Base-by-base conservation (phyloP, 2,797 vertebrate species). In the Diglossa cyanea region DNA sequence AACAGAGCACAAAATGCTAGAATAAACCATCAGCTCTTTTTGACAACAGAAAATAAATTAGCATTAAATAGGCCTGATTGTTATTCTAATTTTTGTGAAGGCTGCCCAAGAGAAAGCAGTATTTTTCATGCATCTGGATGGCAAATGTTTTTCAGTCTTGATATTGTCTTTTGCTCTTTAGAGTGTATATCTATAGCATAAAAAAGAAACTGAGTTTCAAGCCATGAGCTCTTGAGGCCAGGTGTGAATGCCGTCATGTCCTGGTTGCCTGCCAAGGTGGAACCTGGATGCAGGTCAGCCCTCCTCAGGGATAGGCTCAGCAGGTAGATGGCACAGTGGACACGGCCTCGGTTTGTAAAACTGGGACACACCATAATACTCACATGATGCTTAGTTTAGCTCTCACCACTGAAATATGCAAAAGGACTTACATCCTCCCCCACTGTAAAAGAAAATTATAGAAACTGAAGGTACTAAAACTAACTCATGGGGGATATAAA, bases 21-120 rank as follows among this genome's bases (percentile, higher is more conserved):
- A 83, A 86, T 47, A 80, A 96, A 78, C 57, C 31, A 71, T 35
- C 61, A 78, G 17, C 48, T 80, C 35, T 9, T 28, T 85, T 68
- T 92, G 77, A 19, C 50, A 62, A 42, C 67, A 86, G 66, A 76
- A 94, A 92, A 86, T 68, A 72, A 73, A 77, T 51, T 62, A 65
- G 51, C 57, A 61, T 88, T 85, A 85, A 93, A 80, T 90, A 60
- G 26, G 21, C 35, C 25, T 83, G 37, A 66, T 86, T 77, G 45
- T 73, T 91, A 28, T 71, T 85, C 18, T 75, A 4, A 53, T 66
- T 85, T 74, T 91, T 61, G 9, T 84, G 73, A 75, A 17, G 5
- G 30, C 19, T 86, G 33, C 39, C 76, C 7, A 12, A 44, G 28
- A 85, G 39, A 30, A 80, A 75, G 21, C 40, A 47, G 21, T 73